Base-by-base conservation (phyloP, 30 jellyfish, hydroid and myxozoan genomes). In the Hydractinia symbiolongicarpus region DNA sequence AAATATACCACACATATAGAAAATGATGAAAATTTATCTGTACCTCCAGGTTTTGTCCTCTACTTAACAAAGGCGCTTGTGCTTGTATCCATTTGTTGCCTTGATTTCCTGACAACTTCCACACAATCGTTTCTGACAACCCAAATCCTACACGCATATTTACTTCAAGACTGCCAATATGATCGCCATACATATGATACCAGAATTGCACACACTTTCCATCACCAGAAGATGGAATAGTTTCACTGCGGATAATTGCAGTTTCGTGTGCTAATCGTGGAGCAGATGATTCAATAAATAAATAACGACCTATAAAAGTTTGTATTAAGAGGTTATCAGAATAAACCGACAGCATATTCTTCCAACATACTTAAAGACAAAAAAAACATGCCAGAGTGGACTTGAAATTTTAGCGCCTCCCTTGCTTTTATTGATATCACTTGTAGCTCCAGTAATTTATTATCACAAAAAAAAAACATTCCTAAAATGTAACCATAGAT, bases 181-280 rank as follows among this genome's bases (percentile, higher is more conserved):
- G 94, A 8, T 95, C 86, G 5, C 97, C 97, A 40, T 84, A 57
- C 97, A 89, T 89, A 81, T 89, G 95, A 76, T 89, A 89, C 97
- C 97, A 89, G 81, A 89, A 89, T 19, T 86, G 86, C 44, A 89
- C 53, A 61, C 97, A 89, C 55, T 50, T 81, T 1, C 96, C 96
- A 15, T 86, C 53, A 8, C 88, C 75, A 7, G 89, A 52, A 52
- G 88, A 88, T 89, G 87, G 88, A 7, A 89, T 57, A 49, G 79
- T 82, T 78, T 89, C 97, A 64, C 93, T 80, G 61, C 78, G 90
- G 16, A 84, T 84, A 50, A 79, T 75, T 4, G 97, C 95, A 66
- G 75, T 79, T 81, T 89, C 97, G 71, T 89, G 85, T 9, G 94
- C 79, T 79, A 89, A 84, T 5, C 95, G 97, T 5, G 97, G 93